phyloP scores from a whole-genome alignment of 2,113 vertebrate genomes.

The Rhinopomastus cyanomelas region DNA sequence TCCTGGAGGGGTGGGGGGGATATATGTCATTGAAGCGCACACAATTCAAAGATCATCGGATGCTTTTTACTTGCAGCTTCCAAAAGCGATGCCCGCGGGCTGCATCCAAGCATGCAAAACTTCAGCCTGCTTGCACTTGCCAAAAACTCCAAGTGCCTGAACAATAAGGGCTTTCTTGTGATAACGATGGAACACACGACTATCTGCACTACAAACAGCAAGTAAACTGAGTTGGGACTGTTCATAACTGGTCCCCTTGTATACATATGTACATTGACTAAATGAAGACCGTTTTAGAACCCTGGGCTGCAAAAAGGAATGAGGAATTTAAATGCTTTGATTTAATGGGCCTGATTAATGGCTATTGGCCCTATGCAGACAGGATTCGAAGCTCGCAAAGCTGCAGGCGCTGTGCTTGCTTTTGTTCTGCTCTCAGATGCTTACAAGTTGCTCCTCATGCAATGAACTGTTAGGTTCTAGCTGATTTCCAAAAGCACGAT shows the following conservation, averaged over 20 bases:
- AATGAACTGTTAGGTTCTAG: neutral
- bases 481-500: fast-evolving
- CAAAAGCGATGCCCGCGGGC: neutral
- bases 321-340: fast-evolving
- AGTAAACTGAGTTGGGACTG: neutral
- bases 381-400: neutral
- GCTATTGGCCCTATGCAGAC: fast-evolving
- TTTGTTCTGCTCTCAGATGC: neutral
- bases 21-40: neutral
- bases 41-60: neutral
- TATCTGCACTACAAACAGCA: neutral
- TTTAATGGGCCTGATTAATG: neutral
- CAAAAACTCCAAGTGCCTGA: neutral
- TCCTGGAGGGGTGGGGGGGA: neutral
- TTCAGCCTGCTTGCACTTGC: neutral
- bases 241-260: neutral
- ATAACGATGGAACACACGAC: neutral
- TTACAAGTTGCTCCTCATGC: neutral
- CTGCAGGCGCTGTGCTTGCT: neutral
- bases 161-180: neutral
- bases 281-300: neutral
- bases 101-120: neutral
- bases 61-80: neutral
- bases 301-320: neutral
- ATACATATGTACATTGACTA: neutral